phyloP scores from a whole-genome alignment of 2,888 invertebrate species.

The Diachrysia chrysitis region DNA sequence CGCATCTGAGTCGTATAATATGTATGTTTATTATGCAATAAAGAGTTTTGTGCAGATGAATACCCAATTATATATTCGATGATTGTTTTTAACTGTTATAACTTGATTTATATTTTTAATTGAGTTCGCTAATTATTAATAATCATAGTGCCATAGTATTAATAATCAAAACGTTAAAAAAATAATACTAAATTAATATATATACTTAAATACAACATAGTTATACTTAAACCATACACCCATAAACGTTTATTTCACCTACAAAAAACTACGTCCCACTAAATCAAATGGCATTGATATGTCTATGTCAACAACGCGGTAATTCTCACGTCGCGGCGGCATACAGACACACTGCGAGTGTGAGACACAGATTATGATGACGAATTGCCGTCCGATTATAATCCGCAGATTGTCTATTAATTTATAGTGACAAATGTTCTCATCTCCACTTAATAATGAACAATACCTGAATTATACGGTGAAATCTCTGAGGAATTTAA shows the following conservation, averaged over 20 bases:
- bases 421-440: slow-evolving; percentile 35
- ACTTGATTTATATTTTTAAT: background rate
- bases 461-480: background rate
- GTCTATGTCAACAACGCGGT: slow-evolving; percentile 24
- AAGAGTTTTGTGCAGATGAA: background rate
- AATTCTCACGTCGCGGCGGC: slow-evolving; percentile 15
- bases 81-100: background rate
- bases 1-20: background rate
- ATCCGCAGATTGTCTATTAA: slow-evolving; percentile 48
- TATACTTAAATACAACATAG: no score
- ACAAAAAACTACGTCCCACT: background rate
- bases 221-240: no score
- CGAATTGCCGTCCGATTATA: slow-evolving; percentile 44
- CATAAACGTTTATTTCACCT: background rate
- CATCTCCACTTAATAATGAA: slow-evolving; percentile 25
- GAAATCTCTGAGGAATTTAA: background rate
- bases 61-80: background rate
- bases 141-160: no score
- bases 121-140: no score
- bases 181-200: no score
- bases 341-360: background rate
- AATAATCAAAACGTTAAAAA: no score
- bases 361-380: slow-evolving; percentile 40
- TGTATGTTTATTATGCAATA: background rate
- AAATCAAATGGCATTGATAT: slow-evolving; percentile 8